phyloP scores from a whole-genome alignment of 2,888 invertebrate species.

The Drosophila sordidula region DNA sequence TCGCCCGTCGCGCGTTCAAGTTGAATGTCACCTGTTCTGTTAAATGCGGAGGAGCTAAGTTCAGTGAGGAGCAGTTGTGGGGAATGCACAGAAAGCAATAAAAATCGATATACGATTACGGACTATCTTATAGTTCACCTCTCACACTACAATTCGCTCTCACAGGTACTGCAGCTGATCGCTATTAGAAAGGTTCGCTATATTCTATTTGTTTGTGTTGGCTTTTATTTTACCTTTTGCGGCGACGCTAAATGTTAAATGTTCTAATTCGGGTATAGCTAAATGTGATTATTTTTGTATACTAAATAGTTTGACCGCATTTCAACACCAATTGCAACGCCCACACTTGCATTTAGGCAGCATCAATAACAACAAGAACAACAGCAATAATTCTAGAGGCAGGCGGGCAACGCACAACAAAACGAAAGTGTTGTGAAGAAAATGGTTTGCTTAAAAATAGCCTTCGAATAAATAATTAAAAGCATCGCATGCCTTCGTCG shows the following conservation, averaged over 20 bases:
- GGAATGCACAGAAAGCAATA: neutral
- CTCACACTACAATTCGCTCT: neutral
- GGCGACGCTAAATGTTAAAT: conserved; percentile 32
- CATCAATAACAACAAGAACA: conserved; percentile 26
- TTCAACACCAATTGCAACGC: conserved; percentile 55
- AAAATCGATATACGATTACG: conserved; percentile 39
- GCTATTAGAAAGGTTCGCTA: neutral
- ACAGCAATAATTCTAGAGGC: conserved; percentile 12
- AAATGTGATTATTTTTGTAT: conserved; percentile 51
- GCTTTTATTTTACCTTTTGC: conserved; percentile 5
- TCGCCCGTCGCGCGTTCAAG: conserved; percentile 23
- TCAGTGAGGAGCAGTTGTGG: conserved; percentile 12
- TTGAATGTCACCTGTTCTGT: conserved; percentile 49
- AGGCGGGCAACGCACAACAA: conserved; percentile 31
- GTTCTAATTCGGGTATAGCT: conserved; percentile 20
- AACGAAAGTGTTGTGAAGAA: conserved; percentile 53
- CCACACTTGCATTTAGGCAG: conserved; percentile 43
- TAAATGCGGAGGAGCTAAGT: conserved; percentile 10
- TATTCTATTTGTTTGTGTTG: conserved; percentile 4
- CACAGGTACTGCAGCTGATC: conserved; percentile 26
- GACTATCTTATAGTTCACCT: conserved; percentile 4
- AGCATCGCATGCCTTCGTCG: conserved; percentile 36
- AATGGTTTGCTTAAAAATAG: conserved; percentile 63
- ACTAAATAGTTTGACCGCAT: conserved; percentile 64
- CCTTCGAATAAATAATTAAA: conserved; percentile 44